Evolutionary conservation across 2,113 vertebrate genomes (phyloP).

Genomic region (Rhea pennata): DNA sequence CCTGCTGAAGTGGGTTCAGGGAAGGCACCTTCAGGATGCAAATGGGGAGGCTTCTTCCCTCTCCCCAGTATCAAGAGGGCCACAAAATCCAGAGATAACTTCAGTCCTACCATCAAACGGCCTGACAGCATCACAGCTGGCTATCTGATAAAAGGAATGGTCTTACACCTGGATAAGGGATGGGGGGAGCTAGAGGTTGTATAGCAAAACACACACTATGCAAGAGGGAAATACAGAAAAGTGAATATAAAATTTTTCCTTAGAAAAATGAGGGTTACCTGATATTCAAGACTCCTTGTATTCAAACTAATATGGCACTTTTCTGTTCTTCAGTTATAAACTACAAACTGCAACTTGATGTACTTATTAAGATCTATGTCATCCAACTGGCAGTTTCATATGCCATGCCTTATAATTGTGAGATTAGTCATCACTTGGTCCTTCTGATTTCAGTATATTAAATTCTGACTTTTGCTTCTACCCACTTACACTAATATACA

Average conservation of each 20-base stretch:
- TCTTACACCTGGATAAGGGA: neutral
- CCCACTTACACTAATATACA: neutral
- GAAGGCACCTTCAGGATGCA: neutral
- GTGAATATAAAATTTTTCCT: neutral
- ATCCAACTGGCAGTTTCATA: constrained; percentile 2
- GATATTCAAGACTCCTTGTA: neutral
- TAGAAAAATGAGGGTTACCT: neutral
- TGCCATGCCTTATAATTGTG: neutral
- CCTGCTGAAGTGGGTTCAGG: neutral
- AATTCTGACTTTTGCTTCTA: constrained; percentile 43
- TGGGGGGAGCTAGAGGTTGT: neutral
- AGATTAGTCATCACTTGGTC: constrained; percentile 40
- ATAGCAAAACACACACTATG: neutral
- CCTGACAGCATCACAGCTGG: neutral
- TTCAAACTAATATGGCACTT: neutral
- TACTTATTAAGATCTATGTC: neutral
- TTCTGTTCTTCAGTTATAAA: neutral
- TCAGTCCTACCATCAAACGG: neutral
- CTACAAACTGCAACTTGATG: neutral
- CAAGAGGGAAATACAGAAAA: neutral
- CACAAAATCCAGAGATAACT: neutral
- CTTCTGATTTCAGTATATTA: constrained; percentile 7
- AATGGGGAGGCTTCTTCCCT: neutral
- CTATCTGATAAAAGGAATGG: neutral
- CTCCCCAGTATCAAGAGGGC: neutral